Base-by-base conservation (phyloP, 2,888 invertebrate species). In the Frankliniella fusca region DNA sequence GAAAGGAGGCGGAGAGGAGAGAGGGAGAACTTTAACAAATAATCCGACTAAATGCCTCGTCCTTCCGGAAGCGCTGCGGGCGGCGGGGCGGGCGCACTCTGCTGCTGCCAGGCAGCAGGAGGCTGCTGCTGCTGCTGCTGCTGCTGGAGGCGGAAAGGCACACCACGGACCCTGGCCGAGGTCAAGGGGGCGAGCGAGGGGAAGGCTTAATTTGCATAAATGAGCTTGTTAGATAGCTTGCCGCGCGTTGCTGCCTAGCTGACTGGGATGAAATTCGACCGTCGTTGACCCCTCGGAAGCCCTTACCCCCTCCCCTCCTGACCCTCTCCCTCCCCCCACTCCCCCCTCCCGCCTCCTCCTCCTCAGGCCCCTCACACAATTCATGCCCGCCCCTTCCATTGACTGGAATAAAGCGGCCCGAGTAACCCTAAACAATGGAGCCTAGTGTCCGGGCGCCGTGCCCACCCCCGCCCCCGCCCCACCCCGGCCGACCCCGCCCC, bases 251-350 rank as follows among this genome's bases (percentile, higher is more conserved):
- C 38, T 38, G 38, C 38, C 38, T 38, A 38, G 70, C 70, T 76
- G 70, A 76, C 70, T 76, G 70, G 70, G 70, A 76, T 76, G 70
- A 76, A 76, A 76, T 76, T 76, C 70, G 70, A 76, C 70, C 70
- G 23, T 11, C 70, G 27, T n/a, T 76, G 70, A 76, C 70, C 70
- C 70, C 70, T 76, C 27, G 38, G 38, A 38, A 38, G 38, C 38
- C 38, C 38, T 38, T 38, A 38, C 38, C 70, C 70, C 70, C 70
- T 11, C 70, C 70, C 70, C 27, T 20, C 27, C 27, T 1, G 23
- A 23, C 11, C 70, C 70, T 23, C 27, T 23, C 27, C 27, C 2
- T 27, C 12, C 11, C 70, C 70, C 27, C 61, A 61, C 11, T 61
- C 20, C 61, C n/a, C 61, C 61, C 3, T 7, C 61, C n/a, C 61